These are phyloP conservation scores for Nansenia antarctica DNA, from an alignment of 2,113 vertebrate species.

Conservation along the genomic window DNA sequence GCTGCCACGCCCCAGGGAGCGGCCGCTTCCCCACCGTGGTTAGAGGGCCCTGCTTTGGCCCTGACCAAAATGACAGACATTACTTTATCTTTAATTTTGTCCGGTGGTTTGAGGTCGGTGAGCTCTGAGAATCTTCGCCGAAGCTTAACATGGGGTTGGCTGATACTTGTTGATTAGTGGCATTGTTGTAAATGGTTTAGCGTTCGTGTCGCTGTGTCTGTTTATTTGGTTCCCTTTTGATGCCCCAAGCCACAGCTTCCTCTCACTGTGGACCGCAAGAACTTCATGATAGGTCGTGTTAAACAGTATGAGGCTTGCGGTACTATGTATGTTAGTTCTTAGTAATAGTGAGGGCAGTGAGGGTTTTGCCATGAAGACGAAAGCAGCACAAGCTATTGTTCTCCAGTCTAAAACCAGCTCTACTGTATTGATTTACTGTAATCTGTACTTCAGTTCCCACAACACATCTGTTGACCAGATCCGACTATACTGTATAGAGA, in stretches of 20 bases:
- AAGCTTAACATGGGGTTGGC: conserved; percentile 36
- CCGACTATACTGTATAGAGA: too few species aligned
- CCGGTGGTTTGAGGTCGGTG: conserved; percentile 52
- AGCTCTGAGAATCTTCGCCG: conserved; percentile 48
- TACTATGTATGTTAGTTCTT: background rate
- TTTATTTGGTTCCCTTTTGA: conserved; percentile 19
- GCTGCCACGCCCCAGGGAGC: conserved; percentile 68
- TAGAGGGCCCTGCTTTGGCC: conserved; percentile 59
- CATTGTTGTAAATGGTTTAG: conserved; percentile 31
- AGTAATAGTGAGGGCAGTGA: background rate
- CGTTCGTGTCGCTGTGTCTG: conserved; percentile 9
- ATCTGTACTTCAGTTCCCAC: too few species aligned
- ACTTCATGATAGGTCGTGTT: conserved; percentile 21
- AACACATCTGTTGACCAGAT: too few species aligned
- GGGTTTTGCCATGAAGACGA: too few species aligned
- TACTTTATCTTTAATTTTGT: conserved; percentile 71
- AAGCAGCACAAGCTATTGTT: too few species aligned
- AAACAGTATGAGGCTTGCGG: background rate
- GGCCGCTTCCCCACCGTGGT: conserved; percentile 55
- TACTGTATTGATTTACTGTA: too few species aligned
- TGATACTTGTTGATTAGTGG: conserved; percentile 47
- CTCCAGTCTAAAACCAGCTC: too few species aligned
- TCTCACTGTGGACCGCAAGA: conserved; percentile 3
- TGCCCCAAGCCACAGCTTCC: conserved; percentile 8
- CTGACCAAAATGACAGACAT: conserved; percentile 77